Evolutionary conservation across 2,888 invertebrate genomes (phyloP), one percentile per base, ranked within the genome.

Genomic region (Falcaria lacertinaria): DNA sequence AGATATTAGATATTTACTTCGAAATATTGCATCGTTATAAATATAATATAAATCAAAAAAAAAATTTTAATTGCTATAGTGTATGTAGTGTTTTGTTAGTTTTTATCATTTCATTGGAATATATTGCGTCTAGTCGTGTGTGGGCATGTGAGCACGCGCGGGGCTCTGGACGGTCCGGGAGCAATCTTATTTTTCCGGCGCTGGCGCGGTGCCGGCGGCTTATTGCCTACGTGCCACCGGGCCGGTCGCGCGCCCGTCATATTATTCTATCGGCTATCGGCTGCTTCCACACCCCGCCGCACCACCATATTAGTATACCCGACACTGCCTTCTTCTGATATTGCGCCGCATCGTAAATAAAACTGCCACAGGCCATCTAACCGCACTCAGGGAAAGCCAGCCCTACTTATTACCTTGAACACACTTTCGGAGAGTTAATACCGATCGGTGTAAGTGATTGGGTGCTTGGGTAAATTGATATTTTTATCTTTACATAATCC

Each of bases 201-300:
- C 76, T 79, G 79, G 84, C 81, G 68, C 72, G 66, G 70, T 78
- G 84, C 80, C 82, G 75, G 77, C 69, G 78, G 84, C 87, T 88
- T 89, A 89, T 89, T 89, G 88, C 87, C 84, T 88, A 89, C 88
- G 88, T 89, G 88, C 85, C 80, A 71, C 68, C 72, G 73, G 74
- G 65, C 69, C 76, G 74, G 78, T 70, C 78, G 72, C 76, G 69
- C 73, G 64, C 76, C 77, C 79, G 82, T 85, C 88, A 86, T 88
- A 88, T 88, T 88, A 88, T 87, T 86, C 88, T 82, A 88, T 86
- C 83, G 76, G 72, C 85, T 87, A 87, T 88, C 86, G 85, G 76
- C 61, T 56, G 72, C 72, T 64, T 64, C 79, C 85, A 85, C 80
- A 79, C 85, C 68, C 70, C 71, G 28, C 28, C 28, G 28, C 28